Evolutionary conservation across 2,888 invertebrate genomes (phyloP).

Genomic region (Campoletis raptor): DNA sequence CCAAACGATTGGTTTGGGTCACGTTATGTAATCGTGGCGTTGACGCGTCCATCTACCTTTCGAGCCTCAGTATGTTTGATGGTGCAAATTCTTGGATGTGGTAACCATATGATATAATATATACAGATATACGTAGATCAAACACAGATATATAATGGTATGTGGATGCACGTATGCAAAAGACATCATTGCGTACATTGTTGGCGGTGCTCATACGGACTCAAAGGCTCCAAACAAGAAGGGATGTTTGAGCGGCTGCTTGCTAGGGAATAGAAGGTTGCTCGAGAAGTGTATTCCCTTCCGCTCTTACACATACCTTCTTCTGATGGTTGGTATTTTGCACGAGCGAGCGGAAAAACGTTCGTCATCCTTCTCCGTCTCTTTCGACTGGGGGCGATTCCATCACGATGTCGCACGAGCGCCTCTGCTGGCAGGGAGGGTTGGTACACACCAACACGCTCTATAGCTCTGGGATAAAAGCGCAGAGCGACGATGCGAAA

Average conservation of each 20-base stretch:
- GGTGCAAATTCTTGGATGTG: slow-evolving; percentile 19
- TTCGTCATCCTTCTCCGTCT: slow-evolving; percentile 20
- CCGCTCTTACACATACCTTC: slow-evolving; percentile 31
- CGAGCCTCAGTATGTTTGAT: slow-evolving; percentile 28
- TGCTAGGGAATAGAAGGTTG: slow-evolving; percentile 2
- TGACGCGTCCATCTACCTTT: slow-evolving; percentile 34
- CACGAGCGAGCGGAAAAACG: slow-evolving; percentile 62
- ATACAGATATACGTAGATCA: slow-evolving; percentile 1
- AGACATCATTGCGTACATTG: slow-evolving; percentile 37
- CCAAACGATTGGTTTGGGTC: slow-evolving; percentile 34
- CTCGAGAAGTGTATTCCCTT: slow-evolving; percentile 47
- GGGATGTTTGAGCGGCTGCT: slow-evolving; percentile 58
- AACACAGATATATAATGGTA: slow-evolving; percentile 3
- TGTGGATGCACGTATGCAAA: slow-evolving; percentile 18
- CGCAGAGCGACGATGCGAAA: slow-evolving; percentile 59
- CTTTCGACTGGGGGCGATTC: slow-evolving; percentile 14
- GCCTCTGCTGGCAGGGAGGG: slow-evolving; percentile 30
- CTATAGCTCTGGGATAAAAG: slow-evolving; percentile 60
- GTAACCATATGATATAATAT: slow-evolving; percentile 4
- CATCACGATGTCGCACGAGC: slow-evolving; percentile 33
- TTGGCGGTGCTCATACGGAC: slow-evolving; percentile 26
- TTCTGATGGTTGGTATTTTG: slow-evolving; percentile 57
- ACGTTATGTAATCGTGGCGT: slow-evolving; percentile 40
- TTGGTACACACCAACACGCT: slow-evolving; percentile 14
- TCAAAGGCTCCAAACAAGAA: slow-evolving; percentile 32